Evolutionary conservation across 2,113 vertebrate genomes (phyloP), one percentile per base, ranked within the genome.

Genomic region (Muntiacus muntjak): DNA sequence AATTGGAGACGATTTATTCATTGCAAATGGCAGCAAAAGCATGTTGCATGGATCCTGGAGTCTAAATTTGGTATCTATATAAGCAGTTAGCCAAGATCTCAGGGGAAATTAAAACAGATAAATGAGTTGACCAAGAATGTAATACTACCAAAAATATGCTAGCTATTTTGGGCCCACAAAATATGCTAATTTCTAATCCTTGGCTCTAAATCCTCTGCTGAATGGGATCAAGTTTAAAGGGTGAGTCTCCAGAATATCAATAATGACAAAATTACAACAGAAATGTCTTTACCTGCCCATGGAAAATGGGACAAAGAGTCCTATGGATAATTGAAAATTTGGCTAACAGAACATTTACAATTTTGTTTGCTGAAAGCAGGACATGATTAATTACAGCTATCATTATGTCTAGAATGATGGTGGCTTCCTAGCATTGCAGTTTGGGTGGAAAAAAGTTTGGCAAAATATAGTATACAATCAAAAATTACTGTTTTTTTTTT

Each of bases 201-300:
- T 95, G 62, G 50, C 71, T 95, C 57, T 96, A 92, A 94, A 94
- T 83, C 40, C 23, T 85, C 19, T 94, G n/a, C 55, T 85, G 26
- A 96, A 92, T 36, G 19, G 55, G n/a, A 43, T 89, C 13, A 74
- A 86, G 43, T 76, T 89, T 91, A 89, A 94, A 71, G 78, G 52
- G 7, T 11, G 83, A 91, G 14, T 95, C 17, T 83, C 62, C 33
- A 85, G 57, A 16, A 95, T 55, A 81, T 92, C 47, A 36, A 52
- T 91, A 89, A 95, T 13, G 36, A 91, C 26, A 79, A 82, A 89
- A 43, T 16, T 36, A 76, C 36, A 87, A 71, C 21, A 76, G 57
- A 57, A 81, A 79, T 78, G 33, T 84, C 43, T 94, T 89, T 52
- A 88, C 8, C 12, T 54, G 8, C 88, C 47, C 30, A 88, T 1